These are phyloP conservation scores for Chrosomus eos DNA, from an alignment of 2,797 vertebrate genomes.

Conservation along the genomic window DNA sequence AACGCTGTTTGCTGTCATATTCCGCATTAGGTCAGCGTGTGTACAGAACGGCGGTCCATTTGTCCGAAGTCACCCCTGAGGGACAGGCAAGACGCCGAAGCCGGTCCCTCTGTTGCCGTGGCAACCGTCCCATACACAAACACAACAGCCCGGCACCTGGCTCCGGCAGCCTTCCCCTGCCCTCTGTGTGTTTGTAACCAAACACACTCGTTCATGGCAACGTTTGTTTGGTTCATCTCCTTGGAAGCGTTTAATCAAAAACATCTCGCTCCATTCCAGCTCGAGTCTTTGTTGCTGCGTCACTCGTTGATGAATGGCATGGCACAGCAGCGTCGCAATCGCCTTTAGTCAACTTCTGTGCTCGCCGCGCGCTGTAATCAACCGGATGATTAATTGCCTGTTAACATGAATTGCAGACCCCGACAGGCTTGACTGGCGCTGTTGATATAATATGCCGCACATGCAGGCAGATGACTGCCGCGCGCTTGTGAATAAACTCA, in stretches of 20 bases:
- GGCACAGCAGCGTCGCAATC: slow-evolving; percentile 33
- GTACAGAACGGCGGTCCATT: neutral
- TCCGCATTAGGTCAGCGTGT: neutral
- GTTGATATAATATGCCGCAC: slow-evolving; percentile 44
- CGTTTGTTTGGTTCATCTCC: slow-evolving; percentile 73
- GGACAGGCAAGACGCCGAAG: slow-evolving; percentile 63
- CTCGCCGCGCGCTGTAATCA: slow-evolving; percentile 48
- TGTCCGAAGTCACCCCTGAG: slow-evolving; percentile 23
- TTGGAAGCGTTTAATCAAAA: slow-evolving; percentile 71
- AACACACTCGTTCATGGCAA: slow-evolving; percentile 81
- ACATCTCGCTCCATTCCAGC: slow-evolving; percentile 64
- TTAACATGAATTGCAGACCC: slow-evolving; percentile 36
- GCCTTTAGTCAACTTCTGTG: slow-evolving; percentile 36
- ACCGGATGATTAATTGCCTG: slow-evolving; percentile 56
- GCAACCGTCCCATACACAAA: slow-evolving; percentile 70
- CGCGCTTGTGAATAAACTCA: neutral
- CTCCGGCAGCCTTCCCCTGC: slow-evolving; percentile 62
- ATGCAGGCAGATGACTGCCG: slow-evolving; percentile 2
- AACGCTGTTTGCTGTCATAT: neutral
- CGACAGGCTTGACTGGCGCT: slow-evolving; percentile 21
- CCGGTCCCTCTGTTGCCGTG: slow-evolving; percentile 68
- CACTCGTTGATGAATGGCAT: slow-evolving; percentile 61
- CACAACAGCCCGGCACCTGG: slow-evolving; percentile 74
- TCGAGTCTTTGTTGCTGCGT: slow-evolving; percentile 57
- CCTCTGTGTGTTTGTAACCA: slow-evolving; percentile 77